phyloP scores from a whole-genome alignment of 2,888 invertebrate genomes.

The Buathra laborator region DNA sequence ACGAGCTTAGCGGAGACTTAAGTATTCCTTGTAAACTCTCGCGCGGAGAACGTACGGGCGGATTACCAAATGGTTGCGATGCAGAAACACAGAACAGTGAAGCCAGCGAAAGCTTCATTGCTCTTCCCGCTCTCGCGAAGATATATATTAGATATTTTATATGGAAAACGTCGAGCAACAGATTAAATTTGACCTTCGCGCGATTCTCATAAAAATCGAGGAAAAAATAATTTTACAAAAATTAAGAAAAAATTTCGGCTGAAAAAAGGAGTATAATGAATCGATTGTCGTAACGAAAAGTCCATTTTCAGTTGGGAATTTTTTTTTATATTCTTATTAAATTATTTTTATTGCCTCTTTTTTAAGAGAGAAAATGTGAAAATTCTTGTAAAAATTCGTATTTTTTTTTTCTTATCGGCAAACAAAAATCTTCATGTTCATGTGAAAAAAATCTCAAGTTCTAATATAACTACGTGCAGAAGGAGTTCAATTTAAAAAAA shows the following conservation, averaged over 20 bases:
- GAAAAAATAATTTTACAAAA: not conserved
- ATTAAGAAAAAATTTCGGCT: not conserved
- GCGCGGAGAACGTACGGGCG: slow-evolving; percentile 76
- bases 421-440: no score
- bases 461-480: no score
- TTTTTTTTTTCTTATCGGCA: no score
- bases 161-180: not conserved
- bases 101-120: not conserved
- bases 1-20: slow-evolving; percentile 82
- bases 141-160: not conserved
- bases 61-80: slow-evolving; percentile 81
- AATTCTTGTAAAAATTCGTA: no score
- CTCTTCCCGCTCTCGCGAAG: not conserved
- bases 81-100: slow-evolving; percentile 17
- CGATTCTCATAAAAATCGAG: not conserved
- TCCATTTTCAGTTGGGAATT: no score
- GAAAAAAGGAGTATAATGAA: not conserved
- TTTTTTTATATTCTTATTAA: no score
- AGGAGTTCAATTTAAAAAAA: no score
- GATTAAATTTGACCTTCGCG: not conserved
- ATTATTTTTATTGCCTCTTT: no score
- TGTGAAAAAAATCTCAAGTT: no score
- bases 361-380: no score
- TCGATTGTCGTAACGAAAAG: no score
- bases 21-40: slow-evolving; percentile 85